These are phyloP conservation scores for Amphipyra tragopoginis DNA, from an alignment of 2,888 invertebrate species.

Conservation along the genomic window DNA sequence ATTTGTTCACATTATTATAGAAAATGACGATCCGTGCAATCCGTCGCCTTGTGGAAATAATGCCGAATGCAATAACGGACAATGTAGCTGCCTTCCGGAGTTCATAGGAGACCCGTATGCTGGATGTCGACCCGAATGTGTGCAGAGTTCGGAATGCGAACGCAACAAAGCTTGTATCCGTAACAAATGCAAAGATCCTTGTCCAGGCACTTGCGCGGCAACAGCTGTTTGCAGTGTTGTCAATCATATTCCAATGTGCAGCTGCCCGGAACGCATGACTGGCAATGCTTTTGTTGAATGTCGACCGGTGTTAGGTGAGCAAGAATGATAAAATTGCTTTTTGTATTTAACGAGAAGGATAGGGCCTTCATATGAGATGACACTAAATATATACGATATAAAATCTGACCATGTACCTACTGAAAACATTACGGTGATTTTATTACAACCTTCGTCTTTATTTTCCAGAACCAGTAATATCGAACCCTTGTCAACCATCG, in stretches of 20 bases:
- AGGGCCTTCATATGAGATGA: too few relatives aligned
- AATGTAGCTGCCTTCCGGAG: slow-evolving; percentile 93
- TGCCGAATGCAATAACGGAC: slow-evolving; percentile 92
- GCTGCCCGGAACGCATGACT: slow-evolving; percentile 90
- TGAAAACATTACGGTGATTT: neutral
- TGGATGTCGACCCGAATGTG: slow-evolving; percentile 95
- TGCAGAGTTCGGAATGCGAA: slow-evolving; percentile 93
- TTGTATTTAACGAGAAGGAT: too few relatives aligned
- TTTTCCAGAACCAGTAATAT: slow-evolving; percentile 85
- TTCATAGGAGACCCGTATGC: slow-evolving; percentile 94
- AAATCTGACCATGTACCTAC: too few relatives aligned
- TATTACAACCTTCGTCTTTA: neutral
- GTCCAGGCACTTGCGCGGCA: slow-evolving; percentile 93
- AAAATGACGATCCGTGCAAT: slow-evolving; percentile 90
- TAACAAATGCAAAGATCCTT: slow-evolving; percentile 94
- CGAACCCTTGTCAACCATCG: slow-evolving; percentile 91
- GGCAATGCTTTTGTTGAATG: slow-evolving; percentile 93
- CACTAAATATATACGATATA: too few relatives aligned
- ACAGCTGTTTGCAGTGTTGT: slow-evolving; percentile 93
- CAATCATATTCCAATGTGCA: slow-evolving; percentile 91
- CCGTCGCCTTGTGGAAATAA: slow-evolving; percentile 93
- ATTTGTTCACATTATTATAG: slow-evolving; percentile 67
- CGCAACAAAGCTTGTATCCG: slow-evolving; percentile 92
- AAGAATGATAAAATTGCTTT: slow-evolving; percentile 9
- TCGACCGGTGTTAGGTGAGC: slow-evolving; percentile 86